phyloP scores from a whole-genome alignment of 2,888 invertebrate species.

The Rotaria socialis region DNA sequence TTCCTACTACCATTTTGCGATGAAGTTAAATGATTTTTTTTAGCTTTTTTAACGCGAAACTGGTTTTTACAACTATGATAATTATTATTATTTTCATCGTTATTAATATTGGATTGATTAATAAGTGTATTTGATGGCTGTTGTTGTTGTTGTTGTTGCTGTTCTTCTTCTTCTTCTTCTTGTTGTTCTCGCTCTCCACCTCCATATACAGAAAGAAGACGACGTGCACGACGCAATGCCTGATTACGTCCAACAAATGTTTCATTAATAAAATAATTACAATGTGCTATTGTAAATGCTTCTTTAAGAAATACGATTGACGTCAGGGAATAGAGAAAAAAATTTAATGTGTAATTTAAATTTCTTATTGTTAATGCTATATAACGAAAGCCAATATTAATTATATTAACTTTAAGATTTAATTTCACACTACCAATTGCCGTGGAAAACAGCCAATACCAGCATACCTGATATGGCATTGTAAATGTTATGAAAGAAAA shows the following conservation, averaged over 20 bases:
- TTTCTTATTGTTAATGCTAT: constrained; percentile 22
- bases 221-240: background rate
- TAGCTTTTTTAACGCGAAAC: background rate
- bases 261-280: constrained; percentile 35
- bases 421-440: background rate
- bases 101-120: background rate
- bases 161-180: no score
- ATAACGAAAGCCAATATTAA: constrained; percentile 20
- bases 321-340: constrained; percentile 15
- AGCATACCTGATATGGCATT: constrained; percentile 22
- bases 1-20: background rate
- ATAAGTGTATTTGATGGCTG: background rate
- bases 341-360: constrained; percentile 32
- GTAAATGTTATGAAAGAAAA: constrained; percentile 35
- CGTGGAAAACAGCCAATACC: constrained; percentile 27
- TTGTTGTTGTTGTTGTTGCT: no score
- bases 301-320: constrained; percentile 26
- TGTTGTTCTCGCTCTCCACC: background rate
- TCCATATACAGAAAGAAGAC: background rate
- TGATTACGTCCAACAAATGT: background rate
- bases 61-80: background rate
- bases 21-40: background rate
- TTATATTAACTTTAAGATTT: constrained; percentile 16
- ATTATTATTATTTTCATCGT: background rate
- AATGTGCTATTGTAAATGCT: constrained; percentile 24